A percentile compares a stretch with the other conserved stretches of the same genome.
These are phyloP conservation scores for Fragum sueziense DNA, from an alignment of 2,888 invertebrate species.

Conservation along the genomic window DNA sequence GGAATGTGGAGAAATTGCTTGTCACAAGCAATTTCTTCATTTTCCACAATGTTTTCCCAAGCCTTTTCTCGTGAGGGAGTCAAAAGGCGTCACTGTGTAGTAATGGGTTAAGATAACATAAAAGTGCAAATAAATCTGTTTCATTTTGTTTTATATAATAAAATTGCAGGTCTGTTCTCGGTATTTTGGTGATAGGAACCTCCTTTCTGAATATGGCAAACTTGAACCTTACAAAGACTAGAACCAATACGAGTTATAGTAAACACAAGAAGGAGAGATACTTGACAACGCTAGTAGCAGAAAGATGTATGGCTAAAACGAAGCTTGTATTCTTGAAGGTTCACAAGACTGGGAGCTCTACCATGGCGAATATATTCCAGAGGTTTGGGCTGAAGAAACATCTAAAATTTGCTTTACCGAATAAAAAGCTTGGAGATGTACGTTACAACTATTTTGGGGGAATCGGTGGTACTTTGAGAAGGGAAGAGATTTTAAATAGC, in stretches of 20 bases:
- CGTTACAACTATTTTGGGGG: slow-evolving; percentile 65
- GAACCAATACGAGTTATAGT: neutral
- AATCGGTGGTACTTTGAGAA: slow-evolving; percentile 48
- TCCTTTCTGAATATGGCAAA: neutral
- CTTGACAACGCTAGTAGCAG: neutral
- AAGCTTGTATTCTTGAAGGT: slow-evolving; percentile 68
- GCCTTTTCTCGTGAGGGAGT: too few species aligned
- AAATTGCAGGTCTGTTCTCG: neutral
- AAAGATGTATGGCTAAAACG: slow-evolving; percentile 28
- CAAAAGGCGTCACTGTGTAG: too few species aligned
- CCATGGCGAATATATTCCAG: slow-evolving; percentile 71
- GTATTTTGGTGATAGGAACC: neutral
- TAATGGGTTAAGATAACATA: too few species aligned
- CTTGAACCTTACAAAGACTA: neutral
- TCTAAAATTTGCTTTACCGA: slow-evolving; percentile 70
- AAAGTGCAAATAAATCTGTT: too few species aligned
- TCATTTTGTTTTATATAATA: neutral
- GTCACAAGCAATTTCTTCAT: too few species aligned
- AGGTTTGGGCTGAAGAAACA: slow-evolving; percentile 63
- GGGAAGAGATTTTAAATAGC: slow-evolving; percentile 30
- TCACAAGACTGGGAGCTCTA: slow-evolving; percentile 75
- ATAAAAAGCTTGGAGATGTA: slow-evolving; percentile 48
- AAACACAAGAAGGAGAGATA: neutral
- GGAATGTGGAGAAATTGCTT: too few species aligned
- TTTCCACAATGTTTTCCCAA: too few species aligned